Evolutionary conservation across 2,888 invertebrate species (phyloP).

Genomic region (Athrips mouffetella): DNA sequence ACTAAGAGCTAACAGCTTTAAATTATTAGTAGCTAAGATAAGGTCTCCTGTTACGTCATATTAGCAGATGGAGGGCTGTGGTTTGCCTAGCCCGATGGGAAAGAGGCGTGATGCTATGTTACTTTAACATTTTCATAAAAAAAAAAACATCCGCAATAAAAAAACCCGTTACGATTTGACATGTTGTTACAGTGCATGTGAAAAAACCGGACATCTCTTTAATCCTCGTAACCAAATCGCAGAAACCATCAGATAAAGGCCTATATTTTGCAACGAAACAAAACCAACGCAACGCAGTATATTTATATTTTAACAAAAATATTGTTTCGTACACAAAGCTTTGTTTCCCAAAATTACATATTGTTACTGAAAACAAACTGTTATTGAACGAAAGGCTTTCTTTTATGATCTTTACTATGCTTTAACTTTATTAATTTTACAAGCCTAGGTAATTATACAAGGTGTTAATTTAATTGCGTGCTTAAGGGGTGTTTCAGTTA

Average conservation of each 20-base stretch:
- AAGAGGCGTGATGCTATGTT: too few relatives aligned
- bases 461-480: too few relatives aligned
- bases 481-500: too few relatives aligned
- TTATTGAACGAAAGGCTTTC: neutral
- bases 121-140: too few relatives aligned
- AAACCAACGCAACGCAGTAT: neutral
- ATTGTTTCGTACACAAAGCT: conserved; percentile 1
- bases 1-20: too few relatives aligned
- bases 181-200: neutral
- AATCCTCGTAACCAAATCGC: neutral
- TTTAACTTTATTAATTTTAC: too few relatives aligned
- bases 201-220: neutral
- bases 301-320: conserved; percentile 10
- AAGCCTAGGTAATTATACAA: too few relatives aligned
- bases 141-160: too few relatives aligned
- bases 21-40: too few relatives aligned
- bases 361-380: conserved; percentile 3
- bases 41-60: too few relatives aligned
- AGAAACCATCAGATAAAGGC: neutral
- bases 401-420: neutral
- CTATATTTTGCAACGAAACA: conserved; percentile 2
- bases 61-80: too few relatives aligned
- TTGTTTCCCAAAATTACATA: conserved; percentile 5
- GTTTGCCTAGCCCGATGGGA: too few relatives aligned
- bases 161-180: neutral